phyloP scores from a whole-genome alignment of 2,888 invertebrate species.

The Suillia variegata region DNA sequence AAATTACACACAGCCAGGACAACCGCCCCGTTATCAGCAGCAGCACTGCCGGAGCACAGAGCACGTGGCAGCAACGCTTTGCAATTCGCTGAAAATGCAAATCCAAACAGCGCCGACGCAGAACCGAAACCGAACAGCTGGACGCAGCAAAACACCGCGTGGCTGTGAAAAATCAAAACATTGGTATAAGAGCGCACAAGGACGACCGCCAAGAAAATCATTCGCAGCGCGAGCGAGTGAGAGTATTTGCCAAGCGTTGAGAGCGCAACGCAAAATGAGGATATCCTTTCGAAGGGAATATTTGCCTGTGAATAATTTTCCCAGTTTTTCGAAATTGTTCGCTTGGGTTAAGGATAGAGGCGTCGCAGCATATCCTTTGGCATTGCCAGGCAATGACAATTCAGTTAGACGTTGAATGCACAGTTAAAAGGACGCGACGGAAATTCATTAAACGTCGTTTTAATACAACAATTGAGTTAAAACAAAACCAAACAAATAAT shows the following conservation, averaged over 20 bases:
- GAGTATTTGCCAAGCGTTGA: too few species aligned
- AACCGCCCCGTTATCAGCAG: constrained; percentile 15
- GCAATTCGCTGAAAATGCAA: constrained; percentile 45
- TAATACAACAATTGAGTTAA: neutral
- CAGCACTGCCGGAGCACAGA: too few species aligned
- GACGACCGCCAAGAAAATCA: too few species aligned
- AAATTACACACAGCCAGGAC: constrained; percentile 7
- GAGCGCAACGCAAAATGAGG: too few species aligned
- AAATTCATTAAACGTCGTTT: constrained; percentile 25
- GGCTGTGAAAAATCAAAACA: constrained; percentile 22
- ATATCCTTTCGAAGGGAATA: too few species aligned
- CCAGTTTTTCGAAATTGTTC: neutral
- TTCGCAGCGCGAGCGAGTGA: too few species aligned
- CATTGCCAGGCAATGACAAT: constrained; percentile 48
- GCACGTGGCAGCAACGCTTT: constrained; percentile 41
- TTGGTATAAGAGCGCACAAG: constrained; percentile 30
- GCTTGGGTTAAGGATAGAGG: neutral
- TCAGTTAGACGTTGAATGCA: constrained; percentile 57
- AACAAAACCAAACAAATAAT: too few species aligned
- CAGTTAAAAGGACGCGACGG: constrained; percentile 46
- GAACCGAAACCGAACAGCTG: constrained; percentile 34
- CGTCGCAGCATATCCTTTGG: constrained; percentile 44
- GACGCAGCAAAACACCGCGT: neutral
- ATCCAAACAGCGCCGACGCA: constrained; percentile 39
- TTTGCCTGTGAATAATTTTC: too few species aligned